Evolutionary conservation across 2,888 invertebrate species (phyloP).

Genomic region (Mythimna loreyi): DNA sequence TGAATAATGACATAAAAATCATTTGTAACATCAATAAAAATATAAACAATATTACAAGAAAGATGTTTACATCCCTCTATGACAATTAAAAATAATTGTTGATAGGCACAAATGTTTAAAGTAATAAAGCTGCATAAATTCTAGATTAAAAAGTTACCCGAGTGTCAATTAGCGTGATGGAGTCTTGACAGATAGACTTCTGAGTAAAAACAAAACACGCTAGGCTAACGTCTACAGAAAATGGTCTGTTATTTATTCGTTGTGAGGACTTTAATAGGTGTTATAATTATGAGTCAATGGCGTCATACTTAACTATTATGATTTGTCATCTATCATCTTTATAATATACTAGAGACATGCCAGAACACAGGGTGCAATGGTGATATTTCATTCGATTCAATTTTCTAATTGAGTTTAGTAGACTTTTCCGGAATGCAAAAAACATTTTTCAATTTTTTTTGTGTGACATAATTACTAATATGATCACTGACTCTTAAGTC

Average conservation of each 20-base stretch:
- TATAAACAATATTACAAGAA: no score
- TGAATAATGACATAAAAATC: no score
- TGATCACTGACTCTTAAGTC: no score
- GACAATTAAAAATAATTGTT: background rate
- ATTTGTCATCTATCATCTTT: no score
- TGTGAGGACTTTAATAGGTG: background rate
- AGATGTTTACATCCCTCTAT: background rate
- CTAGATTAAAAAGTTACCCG: background rate
- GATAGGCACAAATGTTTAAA: background rate
- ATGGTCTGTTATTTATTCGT: background rate
- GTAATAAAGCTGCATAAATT: background rate
- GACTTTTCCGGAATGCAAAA: no score
- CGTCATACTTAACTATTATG: background rate
- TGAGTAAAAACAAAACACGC: background rate
- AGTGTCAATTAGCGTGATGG: background rate
- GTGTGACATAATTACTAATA: no score
- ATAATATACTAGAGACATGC: no score
- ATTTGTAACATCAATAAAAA: no score
- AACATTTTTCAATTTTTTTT: no score
- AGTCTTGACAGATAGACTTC: background rate
- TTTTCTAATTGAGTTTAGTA: no score
- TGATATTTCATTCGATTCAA: no score
- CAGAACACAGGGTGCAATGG: no score
- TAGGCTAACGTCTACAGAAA: background rate
- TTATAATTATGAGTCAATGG: background rate